A percentile compares a stretch with the other conserved stretches of the same genome.
These are phyloP conservation scores for Notodonta ziczac DNA, from an alignment of 2,888 invertebrate genomes.

Conservation along the genomic window DNA sequence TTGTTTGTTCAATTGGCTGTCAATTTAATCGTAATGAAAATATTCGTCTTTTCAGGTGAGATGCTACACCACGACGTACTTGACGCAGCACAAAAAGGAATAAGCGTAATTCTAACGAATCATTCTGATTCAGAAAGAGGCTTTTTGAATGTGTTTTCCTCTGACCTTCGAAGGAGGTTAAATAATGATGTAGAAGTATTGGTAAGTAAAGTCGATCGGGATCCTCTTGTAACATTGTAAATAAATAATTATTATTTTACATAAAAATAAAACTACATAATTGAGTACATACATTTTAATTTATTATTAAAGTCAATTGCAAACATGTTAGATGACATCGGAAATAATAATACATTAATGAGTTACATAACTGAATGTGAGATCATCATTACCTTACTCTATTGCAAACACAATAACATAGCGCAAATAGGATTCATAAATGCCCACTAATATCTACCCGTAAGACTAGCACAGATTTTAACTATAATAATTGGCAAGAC, in stretches of 20 bases:
- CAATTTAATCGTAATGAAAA: not conserved
- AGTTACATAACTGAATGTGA: constrained; percentile 56
- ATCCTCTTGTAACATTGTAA: constrained; percentile 90
- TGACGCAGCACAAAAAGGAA: constrained; percentile 92
- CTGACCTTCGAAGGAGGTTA: constrained; percentile 59
- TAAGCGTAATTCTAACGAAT: constrained; percentile 94
- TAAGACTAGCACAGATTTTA: constrained; percentile 46
- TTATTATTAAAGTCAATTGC: constrained; percentile 36
- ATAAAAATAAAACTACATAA: constrained; percentile 22
- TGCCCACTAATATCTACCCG: constrained; percentile 31
- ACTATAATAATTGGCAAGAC: constrained; percentile 76
- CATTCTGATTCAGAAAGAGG: constrained; percentile 98
- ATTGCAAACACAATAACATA: constrained; percentile 28
- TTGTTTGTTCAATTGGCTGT: not conserved
- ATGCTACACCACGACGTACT: constrained; percentile 98
- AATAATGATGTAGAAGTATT: constrained; percentile 85
- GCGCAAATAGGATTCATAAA: constrained; percentile 35
- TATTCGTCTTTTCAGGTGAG: constrained; percentile 83
- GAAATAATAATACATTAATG: constrained; percentile 16
- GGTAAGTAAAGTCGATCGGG: constrained; percentile 89
- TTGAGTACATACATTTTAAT: constrained; percentile 22
- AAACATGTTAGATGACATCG: constrained; percentile 27
- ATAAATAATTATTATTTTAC: constrained; percentile 11
- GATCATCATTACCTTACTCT: constrained; percentile 71
- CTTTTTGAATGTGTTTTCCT: constrained; percentile 87